Percentiles rank a stretch among this genome's conserved stretches.
phyloP scores from a whole-genome alignment of 2,113 vertebrate genomes.

The Chaetops frenatus region DNA sequence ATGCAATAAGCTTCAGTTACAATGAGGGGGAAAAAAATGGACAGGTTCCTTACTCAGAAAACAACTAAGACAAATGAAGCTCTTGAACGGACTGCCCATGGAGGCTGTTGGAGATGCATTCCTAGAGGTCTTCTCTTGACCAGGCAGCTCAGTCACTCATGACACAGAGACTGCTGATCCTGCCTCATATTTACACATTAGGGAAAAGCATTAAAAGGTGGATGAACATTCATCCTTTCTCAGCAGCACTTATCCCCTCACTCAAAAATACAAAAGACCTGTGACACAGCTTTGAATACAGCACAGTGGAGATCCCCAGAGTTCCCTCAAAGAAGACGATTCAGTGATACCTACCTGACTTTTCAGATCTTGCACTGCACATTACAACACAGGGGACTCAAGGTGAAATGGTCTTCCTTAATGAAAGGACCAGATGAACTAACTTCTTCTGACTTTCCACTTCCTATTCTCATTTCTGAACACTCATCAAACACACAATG shows the following conservation, averaged over 20 bases:
- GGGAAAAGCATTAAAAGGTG: background rate
- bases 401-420: background rate
- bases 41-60: background rate
- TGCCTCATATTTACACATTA: background rate
- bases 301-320: background rate
- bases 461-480: background rate
- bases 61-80: background rate
- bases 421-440: background rate
- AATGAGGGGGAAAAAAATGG: accelerated
- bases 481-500: background rate
- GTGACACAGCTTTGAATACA: background rate
- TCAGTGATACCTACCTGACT: background rate
- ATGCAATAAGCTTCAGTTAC: background rate
- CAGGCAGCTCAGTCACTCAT: background rate
- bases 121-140: background rate
- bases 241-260: background rate
- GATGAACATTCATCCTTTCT: background rate
- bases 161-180: background rate
- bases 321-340: background rate
- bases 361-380: background rate
- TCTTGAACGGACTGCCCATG: background rate
- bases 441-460: background rate
- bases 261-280: background rate
- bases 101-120: background rate
- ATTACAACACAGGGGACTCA: background rate